These are phyloP conservation scores for honey bee (Apis mellifera) DNA, from an alignment of 1,140 invertebrate species.

Conservation along the genomic window DNA sequence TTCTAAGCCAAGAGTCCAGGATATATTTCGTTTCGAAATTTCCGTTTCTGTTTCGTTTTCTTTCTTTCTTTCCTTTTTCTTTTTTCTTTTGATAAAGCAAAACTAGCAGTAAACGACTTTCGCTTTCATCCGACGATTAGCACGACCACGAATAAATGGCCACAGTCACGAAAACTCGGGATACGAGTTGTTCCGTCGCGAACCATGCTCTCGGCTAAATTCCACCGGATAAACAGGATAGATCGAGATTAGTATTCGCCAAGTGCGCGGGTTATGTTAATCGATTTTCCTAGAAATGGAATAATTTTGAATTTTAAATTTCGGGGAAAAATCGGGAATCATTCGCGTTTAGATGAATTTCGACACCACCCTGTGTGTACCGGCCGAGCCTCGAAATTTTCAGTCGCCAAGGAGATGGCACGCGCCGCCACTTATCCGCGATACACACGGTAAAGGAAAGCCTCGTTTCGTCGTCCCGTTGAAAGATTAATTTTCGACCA, in stretches of 20 bases:
- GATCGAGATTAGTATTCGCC: too few relatives aligned
- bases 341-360: neutral
- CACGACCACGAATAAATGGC: neutral
- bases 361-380: neutral
- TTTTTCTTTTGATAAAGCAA: neutral
- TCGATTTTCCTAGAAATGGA: too few relatives aligned
- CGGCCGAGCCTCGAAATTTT: neutral
- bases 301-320: too few relatives aligned
- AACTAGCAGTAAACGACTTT: conserved; percentile 29
- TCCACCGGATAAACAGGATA: too few relatives aligned
- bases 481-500: conserved; percentile 18
- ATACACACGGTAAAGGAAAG: neutral
- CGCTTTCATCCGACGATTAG: conserved; percentile 14
- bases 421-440: conserved; percentile 43
- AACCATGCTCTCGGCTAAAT: too few relatives aligned
- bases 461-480: conserved; percentile 30
- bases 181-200: neutral
- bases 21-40: neutral
- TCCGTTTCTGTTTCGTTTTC: neutral
- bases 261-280: too few relatives aligned
- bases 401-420: conserved; percentile 66
- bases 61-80: neutral
- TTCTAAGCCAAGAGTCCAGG: conserved; percentile 14
- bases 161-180: conserved; percentile 19
- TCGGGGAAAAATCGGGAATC: too few relatives aligned